Conservation (phyloP, 2,888 invertebrate species). For the Diadegma fenestrale region DNA sequence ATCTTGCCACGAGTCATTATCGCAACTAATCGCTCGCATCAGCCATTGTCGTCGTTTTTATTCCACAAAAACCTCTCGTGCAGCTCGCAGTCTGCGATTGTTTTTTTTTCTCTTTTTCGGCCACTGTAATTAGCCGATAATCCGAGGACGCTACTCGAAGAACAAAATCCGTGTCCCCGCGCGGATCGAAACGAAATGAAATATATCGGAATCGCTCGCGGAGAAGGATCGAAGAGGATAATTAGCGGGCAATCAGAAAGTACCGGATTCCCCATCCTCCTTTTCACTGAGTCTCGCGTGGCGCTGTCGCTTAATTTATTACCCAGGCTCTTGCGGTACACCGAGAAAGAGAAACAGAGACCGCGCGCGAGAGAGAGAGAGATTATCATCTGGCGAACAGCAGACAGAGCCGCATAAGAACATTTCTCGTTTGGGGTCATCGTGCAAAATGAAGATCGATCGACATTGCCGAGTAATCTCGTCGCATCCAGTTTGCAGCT, state of each 20-base stretch:
- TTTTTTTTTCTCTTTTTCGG: conserved; percentile 27
- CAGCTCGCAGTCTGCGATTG: background rate
- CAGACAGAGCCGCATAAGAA: conserved; percentile 16
- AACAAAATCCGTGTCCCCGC: conserved; percentile 7
- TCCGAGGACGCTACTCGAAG: conserved; percentile 1
- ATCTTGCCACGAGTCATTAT: background rate
- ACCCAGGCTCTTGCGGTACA: conserved; percentile 39
- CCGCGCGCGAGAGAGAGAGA: conserved; percentile 29
- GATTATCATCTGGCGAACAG: conserved; percentile 52
- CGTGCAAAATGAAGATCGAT: conserved; percentile 65
- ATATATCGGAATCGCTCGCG: conserved; percentile 36
- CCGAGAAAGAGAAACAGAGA: conserved; percentile 25
- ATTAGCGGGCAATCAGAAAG: conserved; percentile 64
- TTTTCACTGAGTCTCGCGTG: conserved; percentile 22
- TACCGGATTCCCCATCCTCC: conserved; percentile 19
- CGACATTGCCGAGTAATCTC: conserved; percentile 47
- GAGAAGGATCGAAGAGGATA: conserved; percentile 55
- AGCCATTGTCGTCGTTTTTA: background rate
- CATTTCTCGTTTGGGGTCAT: conserved; percentile 50
- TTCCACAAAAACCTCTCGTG: conserved; percentile 8
- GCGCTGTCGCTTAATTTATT: conserved; percentile 64
- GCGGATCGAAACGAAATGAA: conserved; percentile 16
- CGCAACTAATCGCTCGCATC: background rate
- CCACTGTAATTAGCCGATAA: conserved; percentile 54
- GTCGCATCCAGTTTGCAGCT: conserved; percentile 31